Evolutionary conservation across 1,140 invertebrate species (phyloP).

Genomic region (Hypothenemus hampei): DNA sequence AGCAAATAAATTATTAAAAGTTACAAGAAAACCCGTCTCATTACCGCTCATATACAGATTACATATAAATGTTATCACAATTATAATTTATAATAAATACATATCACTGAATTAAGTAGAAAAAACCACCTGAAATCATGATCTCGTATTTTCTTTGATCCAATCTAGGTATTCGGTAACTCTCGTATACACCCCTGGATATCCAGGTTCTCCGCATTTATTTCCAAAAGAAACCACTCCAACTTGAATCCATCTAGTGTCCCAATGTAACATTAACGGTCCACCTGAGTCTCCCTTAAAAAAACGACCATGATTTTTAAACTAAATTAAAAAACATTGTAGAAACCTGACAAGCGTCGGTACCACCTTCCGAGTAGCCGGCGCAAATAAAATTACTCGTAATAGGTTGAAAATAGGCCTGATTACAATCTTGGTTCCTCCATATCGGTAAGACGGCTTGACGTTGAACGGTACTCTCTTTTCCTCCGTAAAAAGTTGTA

Average conservation of each 20-base stretch:
- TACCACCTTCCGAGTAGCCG: slow-evolving; percentile 82
- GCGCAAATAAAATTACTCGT: slow-evolving; percentile 88
- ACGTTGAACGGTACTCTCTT: slow-evolving; percentile 75
- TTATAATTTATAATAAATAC: slow-evolving; percentile 5
- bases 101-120: slow-evolving; percentile 1
- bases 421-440: slow-evolving; percentile 85
- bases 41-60: too few relatives aligned
- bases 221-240: slow-evolving; percentile 90
- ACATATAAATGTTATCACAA: too few relatives aligned
- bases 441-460: slow-evolving; percentile 84
- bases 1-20: slow-evolving; percentile 21
- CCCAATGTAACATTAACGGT: slow-evolving; percentile 73
- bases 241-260: slow-evolving; percentile 76
- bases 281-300: slow-evolving; percentile 71
- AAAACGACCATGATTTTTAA: neutral
- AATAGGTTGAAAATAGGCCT: slow-evolving; percentile 87
- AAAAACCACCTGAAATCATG: slow-evolving; percentile 5
- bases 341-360: slow-evolving; percentile 85
- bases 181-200: slow-evolving; percentile 74
- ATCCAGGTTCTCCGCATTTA: slow-evolving; percentile 82
- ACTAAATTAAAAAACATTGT: neutral
- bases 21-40: too few relatives aligned
- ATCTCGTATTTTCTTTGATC: slow-evolving; percentile 51
- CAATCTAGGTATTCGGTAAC: slow-evolving; percentile 59
- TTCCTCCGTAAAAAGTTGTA: slow-evolving; percentile 78